Percentiles rank a stretch among this genome's conserved stretches.
Conservation (phyloP, 2,888 invertebrate species). For the Parnassius glacialis region DNA sequence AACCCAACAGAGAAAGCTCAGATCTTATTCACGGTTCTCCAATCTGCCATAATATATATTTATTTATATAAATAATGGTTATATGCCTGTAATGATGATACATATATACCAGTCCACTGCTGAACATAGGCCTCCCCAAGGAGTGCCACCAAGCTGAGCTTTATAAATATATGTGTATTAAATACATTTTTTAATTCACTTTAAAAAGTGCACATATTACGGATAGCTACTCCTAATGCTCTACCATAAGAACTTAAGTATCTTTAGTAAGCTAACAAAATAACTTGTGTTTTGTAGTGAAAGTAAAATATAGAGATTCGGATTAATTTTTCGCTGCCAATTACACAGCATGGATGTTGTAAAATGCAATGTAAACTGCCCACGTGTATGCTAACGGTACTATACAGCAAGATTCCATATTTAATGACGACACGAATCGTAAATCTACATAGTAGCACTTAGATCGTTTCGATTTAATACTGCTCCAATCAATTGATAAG, state of each 20-base stretch:
- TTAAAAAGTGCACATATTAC: no score
- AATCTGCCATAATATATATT: conserved; percentile 4
- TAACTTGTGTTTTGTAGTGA: neutral
- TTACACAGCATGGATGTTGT: conserved; percentile 2
- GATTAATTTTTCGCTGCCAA: conserved; percentile 1
- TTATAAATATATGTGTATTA: no score
- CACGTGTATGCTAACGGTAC: conserved; percentile 11
- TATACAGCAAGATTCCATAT: conserved; percentile 11
- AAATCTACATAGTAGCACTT: conserved; percentile 24
- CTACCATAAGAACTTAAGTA: no score
- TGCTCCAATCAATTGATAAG: no score
- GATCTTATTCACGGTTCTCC: conserved; percentile 11
- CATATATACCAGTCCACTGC: no score
- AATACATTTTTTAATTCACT: no score
- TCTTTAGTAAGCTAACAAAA: neutral
- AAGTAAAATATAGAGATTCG: conserved; percentile 2
- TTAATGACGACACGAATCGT: conserved; percentile 27
- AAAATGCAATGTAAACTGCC: conserved; percentile 11
- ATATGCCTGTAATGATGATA: neutral
- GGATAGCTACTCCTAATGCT: no score
- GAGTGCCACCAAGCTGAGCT: no score
- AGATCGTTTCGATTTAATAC: no score
- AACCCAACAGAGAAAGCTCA: neutral
- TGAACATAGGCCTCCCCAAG: no score
- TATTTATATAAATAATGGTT: neutral